phyloP scores from a whole-genome alignment of 2,888 invertebrate species.

The Deilephila porcellus region DNA sequence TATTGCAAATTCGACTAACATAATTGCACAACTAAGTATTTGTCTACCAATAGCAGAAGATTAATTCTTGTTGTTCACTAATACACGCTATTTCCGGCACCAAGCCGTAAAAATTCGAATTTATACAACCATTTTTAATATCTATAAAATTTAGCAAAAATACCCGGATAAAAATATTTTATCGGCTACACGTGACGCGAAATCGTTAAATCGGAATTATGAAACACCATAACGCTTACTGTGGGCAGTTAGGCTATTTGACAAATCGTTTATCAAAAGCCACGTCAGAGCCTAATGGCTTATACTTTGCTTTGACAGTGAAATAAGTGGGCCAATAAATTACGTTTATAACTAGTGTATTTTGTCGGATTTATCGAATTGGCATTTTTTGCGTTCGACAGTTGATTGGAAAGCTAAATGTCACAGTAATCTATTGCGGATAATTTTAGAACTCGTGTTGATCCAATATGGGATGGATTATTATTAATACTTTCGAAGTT shows the following conservation, averaged over 20 bases:
- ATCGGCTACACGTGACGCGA: neutral
- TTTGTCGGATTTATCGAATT: neutral
- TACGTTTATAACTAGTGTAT: conserved; percentile 11
- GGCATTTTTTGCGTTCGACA: neutral
- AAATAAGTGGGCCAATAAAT: conserved; percentile 15
- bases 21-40: too few species aligned
- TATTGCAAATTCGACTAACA: too few species aligned
- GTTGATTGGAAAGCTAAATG: neutral
- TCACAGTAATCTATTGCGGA: neutral
- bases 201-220: conserved; percentile 12
- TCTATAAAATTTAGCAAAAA: conserved; percentile 2
- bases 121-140: conserved; percentile 2
- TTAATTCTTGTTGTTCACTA: neutral
- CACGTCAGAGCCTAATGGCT: conserved; percentile 6
- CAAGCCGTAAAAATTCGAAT: neutral
- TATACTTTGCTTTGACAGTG: conserved; percentile 15
- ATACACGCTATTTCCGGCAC: neutral
- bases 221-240: conserved; percentile 5
- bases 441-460: too few species aligned
- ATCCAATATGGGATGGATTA: too few species aligned
- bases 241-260: conserved; percentile 13
- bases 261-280: conserved; percentile 20
- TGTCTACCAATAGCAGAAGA: too few species aligned
- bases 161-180: conserved; percentile 7
- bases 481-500: too few species aligned